Conservation (phyloP, 2,113 vertebrate genomes). For the Archilochus colubris region DNA sequence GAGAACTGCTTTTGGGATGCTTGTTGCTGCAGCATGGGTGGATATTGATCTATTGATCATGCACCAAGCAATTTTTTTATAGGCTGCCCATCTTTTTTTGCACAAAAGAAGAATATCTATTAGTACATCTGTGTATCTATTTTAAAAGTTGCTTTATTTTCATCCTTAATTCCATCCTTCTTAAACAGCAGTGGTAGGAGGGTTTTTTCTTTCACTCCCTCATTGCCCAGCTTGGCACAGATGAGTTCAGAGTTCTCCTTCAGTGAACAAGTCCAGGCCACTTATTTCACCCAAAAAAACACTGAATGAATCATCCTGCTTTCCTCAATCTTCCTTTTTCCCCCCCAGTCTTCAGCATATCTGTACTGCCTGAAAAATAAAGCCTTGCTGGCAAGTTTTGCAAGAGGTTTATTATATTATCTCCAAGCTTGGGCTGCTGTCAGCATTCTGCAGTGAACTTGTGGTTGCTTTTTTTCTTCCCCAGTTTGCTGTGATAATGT, state of each 20-base stretch:
- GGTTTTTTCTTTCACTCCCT: background rate
- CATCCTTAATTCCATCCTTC: background rate
- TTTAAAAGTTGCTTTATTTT: background rate
- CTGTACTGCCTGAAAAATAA: constrained; percentile 7
- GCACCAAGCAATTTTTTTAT: background rate
- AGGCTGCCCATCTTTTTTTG: background rate
- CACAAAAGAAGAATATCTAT: background rate
- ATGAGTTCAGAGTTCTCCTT: background rate
- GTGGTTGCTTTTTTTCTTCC: constrained; percentile 10
- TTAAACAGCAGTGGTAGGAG: background rate
- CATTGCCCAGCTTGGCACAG: background rate
- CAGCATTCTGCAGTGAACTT: background rate
- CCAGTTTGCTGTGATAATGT: background rate
- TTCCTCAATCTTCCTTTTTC: background rate
- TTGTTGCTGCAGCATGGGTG: background rate
- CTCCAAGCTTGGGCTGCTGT: background rate
- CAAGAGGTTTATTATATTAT: background rate
- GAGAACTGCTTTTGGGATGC: background rate
- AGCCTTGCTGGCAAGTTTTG: constrained; percentile 28
- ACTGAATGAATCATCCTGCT: background rate
- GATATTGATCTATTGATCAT: background rate
- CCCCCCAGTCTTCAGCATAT: background rate
- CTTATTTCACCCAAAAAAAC: background rate
- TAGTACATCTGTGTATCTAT: background rate
- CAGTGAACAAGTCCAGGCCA: background rate